Percentiles rank a stretch among this genome's conserved stretches.
Conservation (phyloP, 2,113 vertebrate species). For the Trochalopteron elliotii region DNA sequence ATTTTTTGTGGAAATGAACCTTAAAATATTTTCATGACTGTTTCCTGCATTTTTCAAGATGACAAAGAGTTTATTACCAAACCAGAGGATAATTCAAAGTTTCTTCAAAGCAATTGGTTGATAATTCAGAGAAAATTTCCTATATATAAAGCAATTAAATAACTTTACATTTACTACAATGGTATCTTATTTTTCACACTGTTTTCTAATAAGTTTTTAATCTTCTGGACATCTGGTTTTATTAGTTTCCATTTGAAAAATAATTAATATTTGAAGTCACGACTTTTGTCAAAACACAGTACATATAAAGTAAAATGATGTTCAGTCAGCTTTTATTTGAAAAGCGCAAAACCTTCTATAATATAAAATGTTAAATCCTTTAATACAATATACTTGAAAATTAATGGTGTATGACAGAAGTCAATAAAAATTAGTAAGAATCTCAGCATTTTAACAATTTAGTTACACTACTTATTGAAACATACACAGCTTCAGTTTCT, state of each 20-base stretch:
- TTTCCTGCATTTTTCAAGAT: neutral
- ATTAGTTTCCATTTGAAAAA: neutral
- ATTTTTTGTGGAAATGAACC: neutral
- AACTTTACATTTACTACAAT: neutral
- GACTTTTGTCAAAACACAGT: neutral
- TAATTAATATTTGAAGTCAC: neutral
- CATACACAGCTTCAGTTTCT: accelerated
- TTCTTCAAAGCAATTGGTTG: neutral
- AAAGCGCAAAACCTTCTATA: neutral
- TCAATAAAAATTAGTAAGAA: neutral
- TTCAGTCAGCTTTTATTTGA: neutral
- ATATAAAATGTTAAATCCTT: neutral
- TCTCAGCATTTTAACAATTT: neutral
- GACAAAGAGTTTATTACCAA: neutral
- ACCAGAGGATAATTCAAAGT: neutral
- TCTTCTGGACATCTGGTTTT: neutral
- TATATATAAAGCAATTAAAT: neutral
- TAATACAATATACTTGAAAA: neutral
- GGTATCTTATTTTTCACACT: neutral
- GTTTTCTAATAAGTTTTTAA: neutral
- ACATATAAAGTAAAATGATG: neutral
- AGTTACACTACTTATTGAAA: neutral
- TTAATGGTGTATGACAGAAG: neutral
- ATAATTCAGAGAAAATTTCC: neutral
- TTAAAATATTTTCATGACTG: neutral